Evolutionary conservation across 2,113 vertebrate genomes (phyloP), one percentile per base, ranked within the genome.

Genomic region (Pachycephala philippinensis): DNA sequence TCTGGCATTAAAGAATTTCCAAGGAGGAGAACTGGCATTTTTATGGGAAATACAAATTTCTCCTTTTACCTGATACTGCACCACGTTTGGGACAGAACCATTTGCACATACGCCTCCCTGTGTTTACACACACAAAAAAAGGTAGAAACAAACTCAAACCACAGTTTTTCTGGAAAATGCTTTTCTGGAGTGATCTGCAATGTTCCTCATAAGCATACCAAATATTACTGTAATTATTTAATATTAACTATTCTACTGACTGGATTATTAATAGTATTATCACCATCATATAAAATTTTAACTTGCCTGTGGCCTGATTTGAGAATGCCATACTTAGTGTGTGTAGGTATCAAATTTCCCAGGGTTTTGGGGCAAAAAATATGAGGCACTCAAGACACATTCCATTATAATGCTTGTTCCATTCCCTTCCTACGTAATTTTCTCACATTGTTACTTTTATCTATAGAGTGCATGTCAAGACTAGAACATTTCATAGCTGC

Each of bases 81-180:
- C 13, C 9, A 1, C 4, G 7, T 60, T 42, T 31, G 49, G 21
- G 22, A 44, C 3, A 4, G n/a, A 70, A 40, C 3, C 2, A 1
- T 71, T 54, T 84, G 35, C 10, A 39, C 11, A 7, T 21, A 15
- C 0, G 0, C 45, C 8, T 44, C 39, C 22, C 35, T 35, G 7
- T 30, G 11, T n/a, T 52, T n/a, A 79, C 9, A 64, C 9, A 15
- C 28, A n/a, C 12, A n/a, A 59, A 90, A 64, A 82, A 71, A 42
- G 3, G 27, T 47, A 65, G 21, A 79, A 66, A 37, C 17, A 68
- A 59, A 86, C 61, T 30, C 45, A 60, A 70, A 19, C 21, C 5
- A 22, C 56, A 13, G 2, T 56, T 61, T 56, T 64, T 49, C 72
- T 31, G 13, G 18, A 61, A 87, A 70, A 59, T 15, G 15, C 50